phyloP scores from a whole-genome alignment of 2,888 invertebrate genomes.

The Torymus tubicola region DNA sequence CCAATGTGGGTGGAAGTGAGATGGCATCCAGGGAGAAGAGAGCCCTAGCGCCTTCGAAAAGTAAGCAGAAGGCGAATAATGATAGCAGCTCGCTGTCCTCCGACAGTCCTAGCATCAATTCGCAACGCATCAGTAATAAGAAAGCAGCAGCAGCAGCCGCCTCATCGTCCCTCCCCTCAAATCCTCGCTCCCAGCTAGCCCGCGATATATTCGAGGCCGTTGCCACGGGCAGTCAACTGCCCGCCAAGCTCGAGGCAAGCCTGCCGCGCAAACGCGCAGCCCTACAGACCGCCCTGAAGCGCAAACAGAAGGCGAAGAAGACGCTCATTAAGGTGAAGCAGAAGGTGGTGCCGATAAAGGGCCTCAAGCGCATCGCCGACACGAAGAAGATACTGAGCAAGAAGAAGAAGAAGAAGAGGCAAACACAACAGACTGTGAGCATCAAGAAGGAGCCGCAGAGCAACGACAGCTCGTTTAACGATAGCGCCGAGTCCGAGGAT shows the following conservation, averaged over 20 bases:
- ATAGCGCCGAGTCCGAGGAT: slow-evolving; percentile 47
- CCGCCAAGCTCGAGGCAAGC: slow-evolving; percentile 70
- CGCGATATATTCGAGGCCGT: slow-evolving; percentile 72
- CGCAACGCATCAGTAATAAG: slow-evolving; percentile 59
- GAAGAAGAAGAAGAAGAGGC: slow-evolving; percentile 34
- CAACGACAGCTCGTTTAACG: slow-evolving; percentile 26
- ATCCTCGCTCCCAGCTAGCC: slow-evolving; percentile 67
- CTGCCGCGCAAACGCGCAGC: slow-evolving; percentile 73
- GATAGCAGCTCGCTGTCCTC: slow-evolving; percentile 67
- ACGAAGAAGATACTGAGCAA: slow-evolving; percentile 43
- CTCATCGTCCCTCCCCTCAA: neutral
- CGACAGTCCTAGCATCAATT: slow-evolving; percentile 52
- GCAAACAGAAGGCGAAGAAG: slow-evolving; percentile 71
- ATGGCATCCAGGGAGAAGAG: slow-evolving; percentile 77
- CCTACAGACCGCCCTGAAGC: slow-evolving; percentile 68
- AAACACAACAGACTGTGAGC: no score
- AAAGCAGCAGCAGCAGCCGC: slow-evolving; percentile 60
- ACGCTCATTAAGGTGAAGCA: slow-evolving; percentile 72
- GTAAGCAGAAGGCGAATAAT: slow-evolving; percentile 75
- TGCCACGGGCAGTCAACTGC: slow-evolving; percentile 72
- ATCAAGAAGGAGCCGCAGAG: neutral
- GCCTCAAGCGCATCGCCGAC: slow-evolving; percentile 63
- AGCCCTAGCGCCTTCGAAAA: slow-evolving; percentile 76
- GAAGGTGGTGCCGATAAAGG: slow-evolving; percentile 70
- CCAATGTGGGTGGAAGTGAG: slow-evolving; percentile 77